These are phyloP conservation scores for Tribolium madens DNA, from an alignment of 1,140 invertebrate species.

Conservation along the genomic window DNA sequence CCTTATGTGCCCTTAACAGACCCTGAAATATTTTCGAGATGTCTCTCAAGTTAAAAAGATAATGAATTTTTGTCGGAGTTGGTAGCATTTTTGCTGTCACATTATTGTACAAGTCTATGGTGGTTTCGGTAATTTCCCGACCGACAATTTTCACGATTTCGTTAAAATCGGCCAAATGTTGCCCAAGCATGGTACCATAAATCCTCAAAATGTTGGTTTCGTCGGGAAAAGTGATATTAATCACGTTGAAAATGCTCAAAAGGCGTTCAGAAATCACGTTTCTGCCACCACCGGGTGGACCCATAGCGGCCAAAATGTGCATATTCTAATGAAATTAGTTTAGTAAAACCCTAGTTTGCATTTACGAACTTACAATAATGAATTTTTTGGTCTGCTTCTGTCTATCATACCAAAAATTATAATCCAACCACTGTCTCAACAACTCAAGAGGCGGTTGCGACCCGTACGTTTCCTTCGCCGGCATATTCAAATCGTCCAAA, in stretches of 20 bases:
- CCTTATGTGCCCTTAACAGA: constrained; percentile 78
- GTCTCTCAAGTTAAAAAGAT: constrained; percentile 88
- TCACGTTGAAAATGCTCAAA: constrained; percentile 82
- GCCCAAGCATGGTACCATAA: constrained; percentile 84
- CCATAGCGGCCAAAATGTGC: constrained; percentile 82
- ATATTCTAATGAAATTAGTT: constrained; percentile 72
- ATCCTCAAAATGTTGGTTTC: constrained; percentile 83
- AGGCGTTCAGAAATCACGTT: constrained; percentile 81
- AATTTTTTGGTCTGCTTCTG: constrained; percentile 80
- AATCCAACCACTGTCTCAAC: constrained; percentile 87
- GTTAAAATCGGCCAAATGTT: constrained; percentile 82
- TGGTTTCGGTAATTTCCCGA: constrained; percentile 73
- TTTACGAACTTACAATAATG: constrained; percentile 69
- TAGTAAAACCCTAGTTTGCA: no score
- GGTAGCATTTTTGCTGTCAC: constrained; percentile 81
- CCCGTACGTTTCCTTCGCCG: constrained; percentile 86
- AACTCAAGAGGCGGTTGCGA: constrained; percentile 88
- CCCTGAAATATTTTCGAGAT: constrained; percentile 85
- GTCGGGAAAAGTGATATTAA: constrained; percentile 85
- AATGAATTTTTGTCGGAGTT: constrained; percentile 90
- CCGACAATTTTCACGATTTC: constrained; percentile 78
- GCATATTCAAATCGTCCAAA: constrained; percentile 93
- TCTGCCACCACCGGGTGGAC: constrained; percentile 84
- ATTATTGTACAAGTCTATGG: constrained; percentile 80
- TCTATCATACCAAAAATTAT: constrained; percentile 88